Percentiles rank a stretch among this genome's conserved stretches.
Conservation (phyloP, 2,113 vertebrate species). For the Gallinago undulata region DNA sequence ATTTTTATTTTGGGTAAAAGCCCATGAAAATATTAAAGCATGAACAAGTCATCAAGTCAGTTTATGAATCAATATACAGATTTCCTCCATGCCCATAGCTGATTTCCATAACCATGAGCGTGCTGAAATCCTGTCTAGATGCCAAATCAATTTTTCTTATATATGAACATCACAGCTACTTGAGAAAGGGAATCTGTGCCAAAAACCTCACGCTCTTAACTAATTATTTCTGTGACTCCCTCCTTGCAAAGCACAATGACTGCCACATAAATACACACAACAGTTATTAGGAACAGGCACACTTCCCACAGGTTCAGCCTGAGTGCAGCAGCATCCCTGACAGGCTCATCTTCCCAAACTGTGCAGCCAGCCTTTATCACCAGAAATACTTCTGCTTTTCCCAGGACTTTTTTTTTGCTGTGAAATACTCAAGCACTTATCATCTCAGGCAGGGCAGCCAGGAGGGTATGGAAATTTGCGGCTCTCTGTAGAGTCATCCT, state of each 20-base stretch:
- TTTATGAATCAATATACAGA: slow-evolving; percentile 69
- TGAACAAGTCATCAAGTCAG: slow-evolving; percentile 66
- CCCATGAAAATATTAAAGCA: slow-evolving; percentile 62
- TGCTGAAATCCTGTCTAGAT: slow-evolving; percentile 64
- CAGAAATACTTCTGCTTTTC: slow-evolving; percentile 14
- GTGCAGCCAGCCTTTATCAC: background rate
- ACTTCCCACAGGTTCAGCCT: slow-evolving; percentile 57
- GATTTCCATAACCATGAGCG: slow-evolving; percentile 60
- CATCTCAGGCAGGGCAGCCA: background rate
- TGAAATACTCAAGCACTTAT: background rate
- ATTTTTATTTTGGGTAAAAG: slow-evolving; percentile 59
- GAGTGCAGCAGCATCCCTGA: slow-evolving; percentile 36
- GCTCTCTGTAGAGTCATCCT: background rate
- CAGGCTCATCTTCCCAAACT: slow-evolving; percentile 34
- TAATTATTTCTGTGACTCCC: slow-evolving; percentile 66
- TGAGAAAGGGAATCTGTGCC: slow-evolving; percentile 58
- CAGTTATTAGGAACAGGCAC: slow-evolving; percentile 49
- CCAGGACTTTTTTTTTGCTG: slow-evolving; percentile 4
- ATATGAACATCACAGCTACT: slow-evolving; percentile 60
- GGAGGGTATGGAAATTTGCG: background rate
- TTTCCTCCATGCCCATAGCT: slow-evolving; percentile 63
- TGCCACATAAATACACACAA: slow-evolving; percentile 49
- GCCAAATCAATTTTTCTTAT: slow-evolving; percentile 72
- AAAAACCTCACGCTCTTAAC: slow-evolving; percentile 65
- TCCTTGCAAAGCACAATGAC: slow-evolving; percentile 42